A percentile compares a stretch with the other conserved stretches of the same genome.
These are phyloP conservation scores for Amphimedon queenslandica DNA, from an alignment of 37 sponge, comb jelly and placozoan genomes.

Conservation along the genomic window DNA sequence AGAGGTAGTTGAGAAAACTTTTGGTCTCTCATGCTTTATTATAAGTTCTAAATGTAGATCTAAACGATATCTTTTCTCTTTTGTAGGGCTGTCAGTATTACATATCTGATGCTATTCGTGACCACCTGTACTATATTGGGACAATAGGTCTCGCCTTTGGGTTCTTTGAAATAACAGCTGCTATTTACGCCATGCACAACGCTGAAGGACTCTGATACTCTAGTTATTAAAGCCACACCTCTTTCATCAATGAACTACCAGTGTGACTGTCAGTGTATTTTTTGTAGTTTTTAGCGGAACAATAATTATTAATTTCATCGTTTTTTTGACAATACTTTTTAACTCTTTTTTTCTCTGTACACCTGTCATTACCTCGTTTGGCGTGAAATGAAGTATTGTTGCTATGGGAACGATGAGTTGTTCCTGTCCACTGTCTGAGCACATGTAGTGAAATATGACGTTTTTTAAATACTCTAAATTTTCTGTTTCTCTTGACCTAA, in stretches of 20 bases:
- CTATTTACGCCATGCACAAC: slow-evolving; percentile 27
- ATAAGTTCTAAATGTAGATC: too few relatives aligned
- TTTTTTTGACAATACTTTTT: too few relatives aligned
- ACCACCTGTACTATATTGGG: slow-evolving; percentile 32
- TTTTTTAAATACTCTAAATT: slow-evolving; percentile 88
- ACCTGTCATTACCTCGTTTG: slow-evolving; percentile 74
- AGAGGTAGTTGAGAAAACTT: too few relatives aligned
- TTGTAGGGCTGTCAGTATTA: slow-evolving; percentile 36
- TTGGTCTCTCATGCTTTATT: too few relatives aligned
- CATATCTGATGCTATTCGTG: slow-evolving; percentile 10
- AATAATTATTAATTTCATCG: too few relatives aligned
- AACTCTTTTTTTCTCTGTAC: too few relatives aligned
- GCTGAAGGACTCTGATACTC: background rate
- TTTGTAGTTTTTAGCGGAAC: too few relatives aligned
- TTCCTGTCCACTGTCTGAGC: slow-evolving; percentile 54
- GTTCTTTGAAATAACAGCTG: slow-evolving; percentile 24
- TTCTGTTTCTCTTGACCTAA: slow-evolving; percentile 83
- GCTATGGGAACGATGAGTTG: slow-evolving; percentile 65
- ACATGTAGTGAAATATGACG: slow-evolving; percentile 67
- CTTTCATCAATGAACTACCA: too few relatives aligned
- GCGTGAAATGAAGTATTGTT: slow-evolving; percentile 67
- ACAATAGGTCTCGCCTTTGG: slow-evolving; percentile 50
- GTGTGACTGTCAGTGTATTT: too few relatives aligned
- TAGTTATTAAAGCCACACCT: too few relatives aligned
- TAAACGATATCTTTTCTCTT: too few relatives aligned